phyloP scores from a whole-genome alignment of 2,797 vertebrate genomes.

The Pseudochaenichthys georgianus region DNA sequence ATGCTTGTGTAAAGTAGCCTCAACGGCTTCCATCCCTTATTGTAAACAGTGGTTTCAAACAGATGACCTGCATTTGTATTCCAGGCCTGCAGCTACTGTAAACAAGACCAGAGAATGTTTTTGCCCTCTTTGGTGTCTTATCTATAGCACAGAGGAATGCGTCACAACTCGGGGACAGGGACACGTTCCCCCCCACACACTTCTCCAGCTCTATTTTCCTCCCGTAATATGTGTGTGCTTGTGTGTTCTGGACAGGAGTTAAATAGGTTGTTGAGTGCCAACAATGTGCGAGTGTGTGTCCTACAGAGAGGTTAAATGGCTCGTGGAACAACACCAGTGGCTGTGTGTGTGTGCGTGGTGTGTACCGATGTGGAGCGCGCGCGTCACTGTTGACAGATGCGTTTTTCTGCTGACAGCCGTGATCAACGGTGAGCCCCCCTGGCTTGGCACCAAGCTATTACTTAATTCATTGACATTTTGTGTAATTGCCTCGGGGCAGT shows the following conservation, averaged over 20 bases:
- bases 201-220: slow-evolving; percentile 37
- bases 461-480: slow-evolving; percentile 89
- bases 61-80: slow-evolving; percentile 62
- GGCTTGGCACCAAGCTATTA: slow-evolving; percentile 85
- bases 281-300: slow-evolving; percentile 63
- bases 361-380: slow-evolving; percentile 14
- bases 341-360: slow-evolving; percentile 9
- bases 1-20: slow-evolving; percentile 36
- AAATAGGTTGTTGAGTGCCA: slow-evolving; percentile 68
- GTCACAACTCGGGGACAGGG: slow-evolving; percentile 17
- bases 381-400: slow-evolving; percentile 79
- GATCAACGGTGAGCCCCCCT: slow-evolving; percentile 78
- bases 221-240: slow-evolving; percentile 32
- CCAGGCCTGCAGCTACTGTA: slow-evolving; percentile 14
- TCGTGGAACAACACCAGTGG: slow-evolving; percentile 47
- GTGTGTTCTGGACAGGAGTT: slow-evolving; percentile 58
- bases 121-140: slow-evolving; percentile 51
- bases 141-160: slow-evolving; percentile 49
- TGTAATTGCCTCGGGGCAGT: slow-evolving; percentile 85
- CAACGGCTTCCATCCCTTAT: slow-evolving; percentile 32
- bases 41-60: slow-evolving; percentile 35
- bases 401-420: slow-evolving; percentile 83
- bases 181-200: slow-evolving; percentile 37
- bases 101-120: slow-evolving; percentile 54
- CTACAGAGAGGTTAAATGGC: slow-evolving; percentile 70